Evolutionary conservation across 2,888 invertebrate genomes (phyloP).

Genomic region (Amblyjoppa fuscipennis): DNA sequence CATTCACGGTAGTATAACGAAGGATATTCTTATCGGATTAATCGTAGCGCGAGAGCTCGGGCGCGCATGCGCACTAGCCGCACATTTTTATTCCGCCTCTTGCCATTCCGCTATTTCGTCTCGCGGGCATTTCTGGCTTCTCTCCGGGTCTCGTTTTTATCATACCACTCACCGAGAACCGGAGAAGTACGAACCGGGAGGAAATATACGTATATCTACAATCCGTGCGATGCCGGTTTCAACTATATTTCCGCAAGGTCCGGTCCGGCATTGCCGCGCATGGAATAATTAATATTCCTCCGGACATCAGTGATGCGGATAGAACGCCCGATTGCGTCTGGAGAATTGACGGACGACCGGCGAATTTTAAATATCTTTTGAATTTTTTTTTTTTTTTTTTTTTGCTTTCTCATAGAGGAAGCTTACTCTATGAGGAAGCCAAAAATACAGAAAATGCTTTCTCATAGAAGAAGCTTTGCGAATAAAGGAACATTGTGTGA

Average conservation of each 20-base stretch:
- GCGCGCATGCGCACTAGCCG: constrained; percentile 47
- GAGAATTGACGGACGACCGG: constrained; percentile 3
- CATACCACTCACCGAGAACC: not conserved
- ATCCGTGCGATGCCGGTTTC: constrained; percentile 24
- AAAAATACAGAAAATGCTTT: no score
- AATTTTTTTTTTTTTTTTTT: not conserved
- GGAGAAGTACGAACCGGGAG: not conserved
- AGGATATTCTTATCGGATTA: constrained; percentile 69
- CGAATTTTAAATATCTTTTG: not conserved
- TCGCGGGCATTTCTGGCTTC: constrained; percentile 14
- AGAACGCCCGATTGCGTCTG: not conserved
- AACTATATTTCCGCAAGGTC: constrained; percentile 1
- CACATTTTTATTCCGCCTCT: constrained; percentile 62
- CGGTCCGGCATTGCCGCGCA: constrained; percentile 12
- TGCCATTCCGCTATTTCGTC: constrained; percentile 52
- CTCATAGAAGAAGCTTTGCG: no score
- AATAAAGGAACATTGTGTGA: no score
- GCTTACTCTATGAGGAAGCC: no score
- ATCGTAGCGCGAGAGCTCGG: constrained; percentile 46
- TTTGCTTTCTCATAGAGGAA: no score
- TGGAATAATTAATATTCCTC: constrained; percentile 45
- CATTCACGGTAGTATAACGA: constrained; percentile 65
- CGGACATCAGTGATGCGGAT: constrained; percentile 10
- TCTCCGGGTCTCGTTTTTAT: constrained; percentile 5
- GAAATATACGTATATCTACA: constrained; percentile 2